phyloP scores from a whole-genome alignment of 2,113 vertebrate species.

The Lynx canadensis region DNA sequence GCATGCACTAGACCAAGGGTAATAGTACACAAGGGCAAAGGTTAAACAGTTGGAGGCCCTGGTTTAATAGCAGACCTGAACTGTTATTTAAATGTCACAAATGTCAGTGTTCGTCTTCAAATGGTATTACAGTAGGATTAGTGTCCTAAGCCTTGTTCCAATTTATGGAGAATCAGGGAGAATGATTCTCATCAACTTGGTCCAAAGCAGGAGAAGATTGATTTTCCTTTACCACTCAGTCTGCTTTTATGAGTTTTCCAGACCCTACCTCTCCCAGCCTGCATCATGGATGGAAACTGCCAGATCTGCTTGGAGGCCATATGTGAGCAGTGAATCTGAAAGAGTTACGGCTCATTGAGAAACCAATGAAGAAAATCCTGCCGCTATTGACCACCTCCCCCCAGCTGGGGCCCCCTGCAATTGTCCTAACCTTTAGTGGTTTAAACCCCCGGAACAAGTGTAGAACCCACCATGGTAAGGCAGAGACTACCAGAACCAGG shows the following conservation, averaged over 20 bases:
- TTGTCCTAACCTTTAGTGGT: not conserved
- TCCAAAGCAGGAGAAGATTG: constrained; percentile 77
- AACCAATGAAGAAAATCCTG: constrained; percentile 41
- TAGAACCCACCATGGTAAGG: not conserved
- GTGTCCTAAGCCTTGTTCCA: constrained; percentile 78
- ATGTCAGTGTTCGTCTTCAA: constrained; percentile 79
- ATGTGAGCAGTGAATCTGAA: constrained; percentile 73
- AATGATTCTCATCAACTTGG: constrained; percentile 78
- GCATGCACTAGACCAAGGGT: constrained; percentile 47
- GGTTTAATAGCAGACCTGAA: constrained; percentile 76
- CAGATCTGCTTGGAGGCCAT: constrained; percentile 60
- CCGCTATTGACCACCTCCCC: not conserved
- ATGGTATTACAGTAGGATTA: constrained; percentile 81
- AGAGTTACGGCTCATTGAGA: constrained; percentile 70
- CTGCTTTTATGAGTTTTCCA: constrained; percentile 81
- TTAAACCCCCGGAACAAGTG: not conserved
- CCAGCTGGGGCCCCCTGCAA: not conserved
- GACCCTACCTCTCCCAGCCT: constrained; percentile 65
- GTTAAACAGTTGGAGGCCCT: constrained; percentile 76
- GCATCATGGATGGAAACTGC: constrained; percentile 51
- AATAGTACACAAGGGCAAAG: constrained; percentile 72
- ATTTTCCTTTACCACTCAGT: constrained; percentile 78
- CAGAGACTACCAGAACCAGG: not conserved
- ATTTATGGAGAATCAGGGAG: constrained; percentile 79
- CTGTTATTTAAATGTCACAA: constrained; percentile 79